These are phyloP conservation scores for Tinamus major DNA, from an alignment of 2,797 vertebrate genomes.

Conservation along the genomic window DNA sequence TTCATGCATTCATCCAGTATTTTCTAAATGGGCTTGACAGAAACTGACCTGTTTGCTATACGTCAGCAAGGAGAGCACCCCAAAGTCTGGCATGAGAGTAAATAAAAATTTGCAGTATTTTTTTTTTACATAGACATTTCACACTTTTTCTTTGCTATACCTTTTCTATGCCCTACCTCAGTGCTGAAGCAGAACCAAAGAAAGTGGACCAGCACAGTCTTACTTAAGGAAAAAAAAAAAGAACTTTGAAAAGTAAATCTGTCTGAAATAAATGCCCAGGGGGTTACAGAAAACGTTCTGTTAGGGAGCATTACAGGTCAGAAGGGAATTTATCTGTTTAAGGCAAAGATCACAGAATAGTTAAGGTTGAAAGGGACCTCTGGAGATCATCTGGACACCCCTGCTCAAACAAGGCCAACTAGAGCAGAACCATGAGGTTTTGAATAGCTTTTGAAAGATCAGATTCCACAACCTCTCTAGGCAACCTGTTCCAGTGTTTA, in stretches of 20 bases:
- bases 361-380: background rate
- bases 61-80: background rate
- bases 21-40: background rate
- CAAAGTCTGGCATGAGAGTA: background rate
- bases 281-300: background rate
- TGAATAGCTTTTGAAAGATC: background rate
- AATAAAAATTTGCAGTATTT: background rate
- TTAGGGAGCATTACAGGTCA: background rate
- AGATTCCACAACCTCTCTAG: background rate
- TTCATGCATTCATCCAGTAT: background rate
- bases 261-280: background rate
- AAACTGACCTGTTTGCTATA: background rate
- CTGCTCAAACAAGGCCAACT: background rate
- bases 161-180: background rate
- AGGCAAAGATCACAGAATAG: background rate
- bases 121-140: background rate
- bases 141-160: background rate
- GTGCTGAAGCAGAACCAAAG: background rate
- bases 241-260: background rate
- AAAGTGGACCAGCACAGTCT: background rate
- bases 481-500: background rate
- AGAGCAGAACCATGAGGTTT: background rate
- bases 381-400: background rate
- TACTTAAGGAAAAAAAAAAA: background rate
- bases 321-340: background rate